Percentiles rank a stretch among this genome's conserved stretches.
Evolutionary conservation across 2,797 vertebrate species (phyloP).

Genomic region (Platalea minor): DNA sequence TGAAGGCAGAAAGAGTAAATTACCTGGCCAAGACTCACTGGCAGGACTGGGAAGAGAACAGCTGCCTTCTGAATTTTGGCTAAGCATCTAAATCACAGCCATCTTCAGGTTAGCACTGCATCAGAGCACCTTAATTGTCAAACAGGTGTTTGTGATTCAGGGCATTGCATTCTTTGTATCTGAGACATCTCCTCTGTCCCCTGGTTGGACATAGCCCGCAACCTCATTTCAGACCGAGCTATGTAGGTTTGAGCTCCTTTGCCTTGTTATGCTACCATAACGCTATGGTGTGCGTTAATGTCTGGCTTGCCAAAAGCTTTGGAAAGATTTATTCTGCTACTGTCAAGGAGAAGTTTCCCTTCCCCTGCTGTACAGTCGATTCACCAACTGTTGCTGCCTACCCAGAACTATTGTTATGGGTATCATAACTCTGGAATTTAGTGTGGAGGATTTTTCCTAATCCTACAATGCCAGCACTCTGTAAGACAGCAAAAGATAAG

Average conservation of each 20-base stretch:
- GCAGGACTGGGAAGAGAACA: neutral
- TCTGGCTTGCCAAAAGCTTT: neutral
- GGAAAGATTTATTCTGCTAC: neutral
- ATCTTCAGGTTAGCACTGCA: neutral
- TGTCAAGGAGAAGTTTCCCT: neutral
- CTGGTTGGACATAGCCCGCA: neutral
- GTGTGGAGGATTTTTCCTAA: neutral
- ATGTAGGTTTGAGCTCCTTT: neutral
- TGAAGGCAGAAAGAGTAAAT: neutral
- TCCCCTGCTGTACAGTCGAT: neutral
- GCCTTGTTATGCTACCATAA: neutral
- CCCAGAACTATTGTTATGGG: neutral
- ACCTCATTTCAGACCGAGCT: neutral
- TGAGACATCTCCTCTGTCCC: neutral
- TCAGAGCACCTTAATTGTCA: neutral
- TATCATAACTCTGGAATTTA: neutral
- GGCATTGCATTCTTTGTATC: neutral
- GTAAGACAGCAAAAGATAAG: neutral
- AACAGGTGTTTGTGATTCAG: neutral
- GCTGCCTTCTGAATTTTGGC: neutral
- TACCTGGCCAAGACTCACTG: neutral
- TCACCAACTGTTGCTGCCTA: neutral
- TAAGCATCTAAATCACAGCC: neutral
- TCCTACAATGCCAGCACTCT: neutral
- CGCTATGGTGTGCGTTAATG: too few relatives aligned